These are phyloP conservation scores for Misgurnus anguillicaudatus DNA, from an alignment of 2,113 vertebrate species.

Conservation along the genomic window DNA sequence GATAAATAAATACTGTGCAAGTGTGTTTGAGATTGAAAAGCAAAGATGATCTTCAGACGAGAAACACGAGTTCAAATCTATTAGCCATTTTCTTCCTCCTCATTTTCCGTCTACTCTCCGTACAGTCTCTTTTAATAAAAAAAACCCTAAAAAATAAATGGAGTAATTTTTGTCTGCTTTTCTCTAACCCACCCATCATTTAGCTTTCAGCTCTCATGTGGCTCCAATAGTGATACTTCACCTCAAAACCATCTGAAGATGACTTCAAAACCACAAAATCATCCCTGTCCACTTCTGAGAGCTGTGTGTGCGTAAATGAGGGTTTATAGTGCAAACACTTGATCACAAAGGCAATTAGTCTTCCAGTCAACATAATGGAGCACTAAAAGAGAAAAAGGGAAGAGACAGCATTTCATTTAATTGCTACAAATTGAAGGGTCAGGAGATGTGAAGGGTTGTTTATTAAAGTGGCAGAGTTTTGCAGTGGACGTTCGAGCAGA, in stretches of 20 bases:
- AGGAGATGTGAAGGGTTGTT: slow-evolving; percentile 29
- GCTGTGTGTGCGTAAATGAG: neutral
- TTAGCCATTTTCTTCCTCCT: too few species aligned
- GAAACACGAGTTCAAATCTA: too few species aligned
- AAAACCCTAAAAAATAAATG: too few species aligned
- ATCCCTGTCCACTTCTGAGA: neutral
- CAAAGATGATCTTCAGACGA: too few species aligned
- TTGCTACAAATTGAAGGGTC: slow-evolving; percentile 45
- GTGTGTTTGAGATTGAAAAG: too few species aligned
- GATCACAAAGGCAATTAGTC: slow-evolving; percentile 51
- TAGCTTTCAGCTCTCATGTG: neutral
- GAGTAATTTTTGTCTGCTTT: too few species aligned
- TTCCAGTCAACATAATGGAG: slow-evolving; percentile 1
- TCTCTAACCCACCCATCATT: neutral
- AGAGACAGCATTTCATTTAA: slow-evolving; percentile 38
- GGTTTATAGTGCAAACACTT: slow-evolving; percentile 44
- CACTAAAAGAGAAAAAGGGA: neutral
- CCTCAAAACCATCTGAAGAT: neutral
- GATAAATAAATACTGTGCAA: too few species aligned
- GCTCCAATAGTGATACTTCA: neutral
- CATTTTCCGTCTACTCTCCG: too few species aligned
- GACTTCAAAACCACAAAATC: neutral
- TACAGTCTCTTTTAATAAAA: too few species aligned
- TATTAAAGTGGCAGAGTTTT: neutral
- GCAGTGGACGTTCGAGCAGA: neutral